These are phyloP conservation scores for Lophura nycthemera DNA, from an alignment of 2,113 vertebrate species.

Conservation along the genomic window DNA sequence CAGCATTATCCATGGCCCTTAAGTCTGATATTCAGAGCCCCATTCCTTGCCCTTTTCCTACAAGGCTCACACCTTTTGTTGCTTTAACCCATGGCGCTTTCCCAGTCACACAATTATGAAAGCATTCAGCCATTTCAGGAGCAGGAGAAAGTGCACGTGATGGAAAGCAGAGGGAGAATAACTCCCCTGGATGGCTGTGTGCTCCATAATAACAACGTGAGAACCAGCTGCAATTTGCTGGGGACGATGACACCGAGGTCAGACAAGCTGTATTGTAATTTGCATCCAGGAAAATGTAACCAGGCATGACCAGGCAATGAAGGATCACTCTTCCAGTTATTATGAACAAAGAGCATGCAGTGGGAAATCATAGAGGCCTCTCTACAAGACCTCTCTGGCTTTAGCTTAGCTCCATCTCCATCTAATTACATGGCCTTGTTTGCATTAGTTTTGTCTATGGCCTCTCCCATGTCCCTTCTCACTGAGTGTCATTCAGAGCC, in stretches of 20 bases:
- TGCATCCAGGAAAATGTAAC: constrained; percentile 52
- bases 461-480: not conserved
- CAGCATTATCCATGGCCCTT: not conserved
- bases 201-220: constrained; percentile 40
- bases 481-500: not conserved
- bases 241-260: constrained; percentile 49
- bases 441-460: constrained; percentile 28
- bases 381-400: constrained; percentile 45
- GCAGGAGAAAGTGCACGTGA: not conserved
- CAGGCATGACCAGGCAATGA: constrained; percentile 58
- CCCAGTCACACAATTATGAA: not conserved
- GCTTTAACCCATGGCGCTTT: not conserved
- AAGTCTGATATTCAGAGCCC: not conserved
- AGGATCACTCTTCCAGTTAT: constrained; percentile 41
- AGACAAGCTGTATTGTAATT: constrained; percentile 52
- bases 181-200: not conserved
- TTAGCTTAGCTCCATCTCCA: constrained; percentile 15
- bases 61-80: not conserved
- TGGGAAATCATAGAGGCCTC: constrained; percentile 18
- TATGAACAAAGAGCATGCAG: constrained; percentile 47
- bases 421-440: constrained; percentile 18
- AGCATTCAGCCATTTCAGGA: not conserved
- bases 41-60: not conserved
- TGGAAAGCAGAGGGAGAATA: not conserved
- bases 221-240: constrained; percentile 58